A percentile compares a stretch with the other conserved stretches of the same genome.
Conservation (phyloP, 1,140 invertebrate genomes). For the Dreissena polymorpha region DNA sequence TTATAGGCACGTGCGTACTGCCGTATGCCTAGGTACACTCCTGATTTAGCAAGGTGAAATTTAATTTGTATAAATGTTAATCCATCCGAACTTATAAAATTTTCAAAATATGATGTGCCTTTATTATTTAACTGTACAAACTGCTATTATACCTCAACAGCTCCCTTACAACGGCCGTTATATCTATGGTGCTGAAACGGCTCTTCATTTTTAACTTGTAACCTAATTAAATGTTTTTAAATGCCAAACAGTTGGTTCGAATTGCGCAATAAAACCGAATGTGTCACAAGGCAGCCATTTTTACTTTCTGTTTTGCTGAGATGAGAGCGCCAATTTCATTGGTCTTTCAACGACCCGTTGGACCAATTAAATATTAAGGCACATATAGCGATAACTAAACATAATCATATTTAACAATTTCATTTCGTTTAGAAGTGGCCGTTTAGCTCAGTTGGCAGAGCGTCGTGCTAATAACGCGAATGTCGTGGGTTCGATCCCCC, state of each 20-base stretch:
- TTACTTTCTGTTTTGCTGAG: background rate
- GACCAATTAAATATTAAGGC: too few species aligned
- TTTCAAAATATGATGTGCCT: background rate
- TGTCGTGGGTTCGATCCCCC: slow-evolving; percentile 61
- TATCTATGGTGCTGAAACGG: slow-evolving; percentile 94
- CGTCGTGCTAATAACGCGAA: slow-evolving; percentile 64
- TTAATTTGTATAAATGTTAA: background rate
- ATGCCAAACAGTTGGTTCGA: too few species aligned
- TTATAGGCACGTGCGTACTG: too few species aligned
- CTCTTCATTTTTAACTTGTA: slow-evolving; percentile 95
- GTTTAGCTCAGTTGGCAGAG: slow-evolving; percentile 24
- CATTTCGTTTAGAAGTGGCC: too few species aligned
- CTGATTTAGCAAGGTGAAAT: background rate
- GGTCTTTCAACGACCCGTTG: too few species aligned
- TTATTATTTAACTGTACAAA: background rate
- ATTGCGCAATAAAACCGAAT: too few species aligned
- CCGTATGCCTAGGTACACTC: too few species aligned
- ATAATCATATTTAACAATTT: too few species aligned
- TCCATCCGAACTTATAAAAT: background rate
- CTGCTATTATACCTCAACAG: slow-evolving; percentile 86
- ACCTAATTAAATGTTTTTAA: too few species aligned
- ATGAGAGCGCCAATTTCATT: background rate
- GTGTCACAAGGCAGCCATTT: slow-evolving; percentile 13
- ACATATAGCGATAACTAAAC: too few species aligned
- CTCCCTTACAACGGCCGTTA: slow-evolving; percentile 91